These are phyloP conservation scores for Nemapogon koenigi DNA, from an alignment of 2,888 invertebrate species.

Conservation along the genomic window DNA sequence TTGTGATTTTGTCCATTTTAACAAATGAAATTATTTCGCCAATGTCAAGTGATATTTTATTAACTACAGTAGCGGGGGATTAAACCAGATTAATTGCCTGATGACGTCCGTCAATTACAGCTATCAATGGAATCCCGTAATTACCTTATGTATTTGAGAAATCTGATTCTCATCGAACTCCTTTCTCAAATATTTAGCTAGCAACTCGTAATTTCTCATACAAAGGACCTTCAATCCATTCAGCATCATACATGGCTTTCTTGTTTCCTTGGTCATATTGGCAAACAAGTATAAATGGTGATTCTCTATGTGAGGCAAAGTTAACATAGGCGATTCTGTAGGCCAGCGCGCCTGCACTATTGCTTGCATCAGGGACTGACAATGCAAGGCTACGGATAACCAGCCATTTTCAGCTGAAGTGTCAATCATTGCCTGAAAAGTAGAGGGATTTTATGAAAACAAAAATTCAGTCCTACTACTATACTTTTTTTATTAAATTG, in stretches of 20 bases:
- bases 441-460: background rate
- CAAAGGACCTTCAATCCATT: conserved; percentile 66
- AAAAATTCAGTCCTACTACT: too few species aligned
- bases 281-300: conserved; percentile 68
- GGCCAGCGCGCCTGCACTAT: conserved; percentile 91
- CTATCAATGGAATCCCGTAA: too few species aligned
- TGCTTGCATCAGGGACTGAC: conserved; percentile 86
- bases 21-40: too few species aligned
- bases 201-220: conserved; percentile 62
- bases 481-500: too few species aligned
- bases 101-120: too few species aligned
- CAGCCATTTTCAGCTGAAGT: conserved; percentile 90
- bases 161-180: conserved; percentile 74
- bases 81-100: too few species aligned
- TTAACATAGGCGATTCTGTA: conserved; percentile 75
- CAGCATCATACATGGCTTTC: conserved; percentile 45
- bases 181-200: conserved; percentile 67
- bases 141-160: conserved; percentile 70
- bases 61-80: too few species aligned
- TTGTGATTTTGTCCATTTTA: too few species aligned
- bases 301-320: conserved; percentile 77
- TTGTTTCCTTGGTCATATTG: conserved; percentile 42
- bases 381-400: conserved; percentile 79
- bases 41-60: too few species aligned
- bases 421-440: conserved; percentile 91